Base-by-base conservation (phyloP, 2,888 invertebrate species). In the Perizoma flavofasciatum region DNA sequence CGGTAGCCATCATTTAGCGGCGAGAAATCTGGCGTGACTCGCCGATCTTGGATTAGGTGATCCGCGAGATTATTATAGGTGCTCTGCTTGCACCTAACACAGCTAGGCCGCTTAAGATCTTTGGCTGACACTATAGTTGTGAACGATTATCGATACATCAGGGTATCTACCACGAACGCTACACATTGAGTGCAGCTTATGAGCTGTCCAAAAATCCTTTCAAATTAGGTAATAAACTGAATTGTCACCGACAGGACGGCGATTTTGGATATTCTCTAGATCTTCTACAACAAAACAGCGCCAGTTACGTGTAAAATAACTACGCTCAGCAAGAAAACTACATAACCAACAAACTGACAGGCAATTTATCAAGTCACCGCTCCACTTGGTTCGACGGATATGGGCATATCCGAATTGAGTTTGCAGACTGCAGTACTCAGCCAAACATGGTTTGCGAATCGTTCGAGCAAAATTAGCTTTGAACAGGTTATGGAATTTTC, bases 21-120 rank as follows among this genome's bases (percentile, higher is more conserved):
- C 78, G 79, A 82, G 85, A 84, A 83, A 85, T 82, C 76, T 81
- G 71, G 69, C 81, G 77, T 77, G 79, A 75, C 74, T 74, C 5
- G 65, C 49, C 73, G 75, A 81, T 82, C 76, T 74, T 50, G n/a
- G 60, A 60, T 55, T 53, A 58, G 35, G 9, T 41, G 59, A 56
- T 32, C 44, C 44, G 4, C 7, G 44, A 45, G 32, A 11, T 45
- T 1, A 45, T 45, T 2, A 22, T 22, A 22, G 22, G 22, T 22
- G 3, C 22, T 3, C 22, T 22, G 22, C 22, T 22, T 22, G 22
- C 22, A 22, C 3, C 22, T 22, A 22, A 3, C 22, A 3, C 22
- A 22, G 22, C 22, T 22, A 22, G 22, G 22, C 22, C 22, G 22
- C 22, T n/a, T 22, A 22, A 22, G 22, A 3, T 22, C 22, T 22